Evolutionary conservation across 2,888 invertebrate species (phyloP).

Genomic region (Frankliniella intonsa): DNA sequence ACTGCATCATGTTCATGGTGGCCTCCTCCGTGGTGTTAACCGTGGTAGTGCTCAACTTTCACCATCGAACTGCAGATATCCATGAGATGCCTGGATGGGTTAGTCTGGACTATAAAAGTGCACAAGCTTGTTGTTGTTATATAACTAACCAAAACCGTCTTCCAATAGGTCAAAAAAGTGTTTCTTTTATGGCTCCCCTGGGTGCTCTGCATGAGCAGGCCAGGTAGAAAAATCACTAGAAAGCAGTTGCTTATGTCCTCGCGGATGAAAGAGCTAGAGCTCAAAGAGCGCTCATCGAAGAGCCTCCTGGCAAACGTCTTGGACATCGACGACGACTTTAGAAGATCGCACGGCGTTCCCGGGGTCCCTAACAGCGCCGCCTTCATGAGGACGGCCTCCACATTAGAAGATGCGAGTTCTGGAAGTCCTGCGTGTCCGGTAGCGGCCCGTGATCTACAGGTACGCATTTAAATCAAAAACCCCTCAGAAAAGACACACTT

Average conservation of each 20-base stretch:
- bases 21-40: slow-evolving; percentile 96
- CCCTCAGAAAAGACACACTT: too few species aligned
- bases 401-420: slow-evolving; percentile 59
- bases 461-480: not conserved
- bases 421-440: slow-evolving; percentile 28
- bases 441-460: not conserved
- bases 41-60: slow-evolving; percentile 94
- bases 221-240: slow-evolving; percentile 88
- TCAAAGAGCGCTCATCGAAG: slow-evolving; percentile 90
- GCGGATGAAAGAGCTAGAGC: slow-evolving; percentile 86
- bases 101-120: slow-evolving; percentile 47
- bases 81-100: slow-evolving; percentile 97
- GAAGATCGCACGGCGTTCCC: slow-evolving; percentile 43
- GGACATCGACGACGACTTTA: slow-evolving; percentile 93
- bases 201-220: slow-evolving; percentile 92
- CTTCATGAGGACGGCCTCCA: slow-evolving; percentile 63
- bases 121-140: not conserved
- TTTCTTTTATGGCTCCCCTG: slow-evolving; percentile 98
- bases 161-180: slow-evolving; percentile 78
- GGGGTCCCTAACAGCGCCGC: slow-evolving; percentile 47
- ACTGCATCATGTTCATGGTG: slow-evolving; percentile 99
- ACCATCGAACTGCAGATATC: slow-evolving; percentile 93
- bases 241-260: slow-evolving; percentile 86
- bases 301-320: slow-evolving; percentile 90
- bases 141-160: slow-evolving; percentile 31